Evolutionary conservation across 35 echinoderm and acorn worm genomes (phyloP).

Genomic region (Apostichopus parvimensis): DNA sequence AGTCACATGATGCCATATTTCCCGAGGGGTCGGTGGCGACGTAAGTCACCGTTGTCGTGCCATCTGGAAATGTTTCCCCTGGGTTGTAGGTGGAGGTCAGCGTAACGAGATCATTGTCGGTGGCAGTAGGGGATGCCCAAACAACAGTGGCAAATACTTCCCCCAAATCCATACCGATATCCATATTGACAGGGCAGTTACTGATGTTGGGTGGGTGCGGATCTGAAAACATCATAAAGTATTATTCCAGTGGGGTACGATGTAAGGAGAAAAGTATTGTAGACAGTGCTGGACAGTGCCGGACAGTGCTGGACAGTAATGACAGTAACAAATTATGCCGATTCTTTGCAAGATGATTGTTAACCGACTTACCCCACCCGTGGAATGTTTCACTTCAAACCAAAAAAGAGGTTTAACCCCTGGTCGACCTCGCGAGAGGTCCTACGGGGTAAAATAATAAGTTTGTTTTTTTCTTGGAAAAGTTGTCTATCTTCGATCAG

Average conservation of each 20-base stretch:
- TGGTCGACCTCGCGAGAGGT: too few relatives aligned
- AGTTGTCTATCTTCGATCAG: too few relatives aligned
- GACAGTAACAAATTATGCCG: too few relatives aligned
- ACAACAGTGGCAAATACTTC: not conserved
- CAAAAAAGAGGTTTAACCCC: too few relatives aligned
- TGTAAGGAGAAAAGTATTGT: too few relatives aligned
- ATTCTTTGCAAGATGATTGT: too few relatives aligned
- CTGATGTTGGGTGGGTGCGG: not conserved
- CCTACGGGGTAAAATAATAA: too few relatives aligned
- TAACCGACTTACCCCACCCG: too few relatives aligned
- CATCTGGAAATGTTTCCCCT: constrained; percentile 47
- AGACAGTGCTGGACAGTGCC: too few relatives aligned
- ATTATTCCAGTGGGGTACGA: too few relatives aligned
- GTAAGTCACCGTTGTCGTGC: constrained; percentile 54
- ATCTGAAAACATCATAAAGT: constrained; percentile 1
- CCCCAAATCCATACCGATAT: not conserved
- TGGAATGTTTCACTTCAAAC: not conserved
- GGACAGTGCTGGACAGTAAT: too few relatives aligned
- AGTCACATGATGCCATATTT: constrained; percentile 28
- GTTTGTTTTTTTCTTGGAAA: too few relatives aligned
- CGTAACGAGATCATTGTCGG: constrained; percentile 54
- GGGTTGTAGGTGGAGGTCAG: constrained; percentile 45
- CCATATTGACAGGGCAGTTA: constrained; percentile 18
- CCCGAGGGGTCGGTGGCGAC: constrained; percentile 60
- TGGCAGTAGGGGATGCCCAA: constrained; percentile 64